Base-by-base conservation (phyloP, 2,113 vertebrate species). In the Heterocephalus glaber region DNA sequence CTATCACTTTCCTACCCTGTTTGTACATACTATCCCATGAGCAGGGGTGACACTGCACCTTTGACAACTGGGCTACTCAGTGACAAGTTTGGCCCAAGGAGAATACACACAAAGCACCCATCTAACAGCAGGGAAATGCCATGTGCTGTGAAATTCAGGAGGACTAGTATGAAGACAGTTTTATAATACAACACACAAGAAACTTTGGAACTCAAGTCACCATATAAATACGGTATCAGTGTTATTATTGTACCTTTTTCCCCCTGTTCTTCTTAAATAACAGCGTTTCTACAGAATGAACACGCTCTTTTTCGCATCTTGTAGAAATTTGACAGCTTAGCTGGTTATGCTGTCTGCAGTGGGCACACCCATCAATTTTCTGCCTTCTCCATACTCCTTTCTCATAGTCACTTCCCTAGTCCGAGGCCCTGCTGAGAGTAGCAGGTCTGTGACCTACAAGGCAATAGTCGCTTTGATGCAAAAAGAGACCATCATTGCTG, bases 391-490 rank as follows among this genome's bases (percentile, higher is more conserved):
- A 11, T 60, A 49, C 19, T 22, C 85, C 33, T 81, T 33, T 44
- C 77, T n/a, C 52, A 54, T 63, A 89, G 61, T 76, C 26, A 22
- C 60, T 47, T 10, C 44, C 65, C n/a, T 33, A 38, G 44, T 24
- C 52, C 54, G 1, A 10, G 56, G 56, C 26, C 90, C 86, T 30
- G 58, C 38, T 38, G 41, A 94, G n/a, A 61, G 10, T n/a, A n/a
- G 22, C 12, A 19, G 41, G 7, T 0, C 0, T 0, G 6, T 16
- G 52, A 47, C 19, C 24, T 24, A n/a, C 13, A 61, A 61, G 66
- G n/a, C 60, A 49, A 14, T 54, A 4, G 28, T 49, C 9, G 28
- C 68, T 20, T 82, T 54, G 89, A 80, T 22, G 49, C 41, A 28
- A 33, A 14, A 16, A 35, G 0, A 44, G 68, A 66, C 58, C 38